phyloP scores from a whole-genome alignment of 2,888 invertebrate species.

The Abrostola tripartita region DNA sequence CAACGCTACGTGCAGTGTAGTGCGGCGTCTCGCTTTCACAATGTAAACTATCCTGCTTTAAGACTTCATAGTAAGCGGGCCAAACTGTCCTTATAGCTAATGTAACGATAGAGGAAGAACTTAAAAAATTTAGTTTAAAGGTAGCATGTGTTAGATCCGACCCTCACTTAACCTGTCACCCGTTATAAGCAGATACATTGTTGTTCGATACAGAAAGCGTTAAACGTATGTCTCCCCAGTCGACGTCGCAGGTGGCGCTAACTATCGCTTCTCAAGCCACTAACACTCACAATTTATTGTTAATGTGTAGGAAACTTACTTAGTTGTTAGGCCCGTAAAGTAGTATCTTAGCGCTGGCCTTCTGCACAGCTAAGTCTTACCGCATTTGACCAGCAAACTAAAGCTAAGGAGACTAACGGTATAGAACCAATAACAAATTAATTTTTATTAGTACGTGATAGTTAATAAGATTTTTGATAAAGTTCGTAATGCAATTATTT shows the following conservation, averaged over 20 bases:
- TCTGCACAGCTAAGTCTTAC: too few species aligned
- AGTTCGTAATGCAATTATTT: too few species aligned
- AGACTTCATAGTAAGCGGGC: too few species aligned
- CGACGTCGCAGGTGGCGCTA: constrained; percentile 47
- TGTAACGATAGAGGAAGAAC: not conserved
- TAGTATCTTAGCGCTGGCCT: constrained; percentile 13
- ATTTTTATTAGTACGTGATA: too few species aligned
- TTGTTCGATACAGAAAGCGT: constrained; percentile 19
- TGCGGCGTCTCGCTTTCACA: too few species aligned
- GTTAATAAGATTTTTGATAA: too few species aligned
- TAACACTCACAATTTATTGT: constrained; percentile 50
- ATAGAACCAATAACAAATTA: too few species aligned
- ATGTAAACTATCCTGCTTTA: too few species aligned
- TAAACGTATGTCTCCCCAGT: constrained; percentile 30
- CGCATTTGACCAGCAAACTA: too few species aligned
- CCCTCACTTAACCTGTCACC: constrained; percentile 1
- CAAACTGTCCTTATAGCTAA: too few species aligned
- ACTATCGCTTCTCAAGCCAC: constrained; percentile 37
- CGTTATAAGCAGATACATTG: constrained; percentile 6
- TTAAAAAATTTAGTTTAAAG: not conserved
- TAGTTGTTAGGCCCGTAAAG: constrained; percentile 1
- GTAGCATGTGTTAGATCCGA: not conserved
- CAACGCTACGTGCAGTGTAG: too few species aligned
- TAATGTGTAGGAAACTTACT: constrained; percentile 33
- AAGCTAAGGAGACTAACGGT: too few species aligned